phyloP scores from a whole-genome alignment of 2,888 invertebrate species.

The Lepidocyrtoides sp. region DNA sequence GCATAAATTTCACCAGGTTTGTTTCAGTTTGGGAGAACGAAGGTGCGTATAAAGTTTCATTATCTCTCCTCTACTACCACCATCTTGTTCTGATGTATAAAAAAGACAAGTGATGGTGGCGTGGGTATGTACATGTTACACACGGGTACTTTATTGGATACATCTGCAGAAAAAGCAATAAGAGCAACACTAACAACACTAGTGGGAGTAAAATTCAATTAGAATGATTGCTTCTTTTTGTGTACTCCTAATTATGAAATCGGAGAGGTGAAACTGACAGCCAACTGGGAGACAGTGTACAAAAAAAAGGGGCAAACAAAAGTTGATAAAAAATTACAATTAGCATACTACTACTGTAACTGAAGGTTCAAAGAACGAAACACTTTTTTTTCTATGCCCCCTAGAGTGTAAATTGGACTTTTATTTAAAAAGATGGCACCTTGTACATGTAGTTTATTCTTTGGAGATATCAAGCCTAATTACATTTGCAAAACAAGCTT shows the following conservation, averaged over 20 bases:
- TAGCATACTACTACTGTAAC: background rate
- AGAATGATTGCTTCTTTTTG: constrained; percentile 59
- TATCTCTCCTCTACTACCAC: background rate
- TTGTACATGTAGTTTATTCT: no score
- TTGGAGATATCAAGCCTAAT: no score
- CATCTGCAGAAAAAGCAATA: background rate
- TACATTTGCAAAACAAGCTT: no score
- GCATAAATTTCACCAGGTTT: no score
- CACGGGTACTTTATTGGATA: no score
- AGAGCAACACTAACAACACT: background rate
- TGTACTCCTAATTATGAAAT: constrained; percentile 34
- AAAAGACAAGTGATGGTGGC: no score
- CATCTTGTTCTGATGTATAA: background rate
- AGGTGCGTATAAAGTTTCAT: background rate
- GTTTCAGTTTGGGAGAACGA: no score
- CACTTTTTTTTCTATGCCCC: no score
- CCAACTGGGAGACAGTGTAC: no score
- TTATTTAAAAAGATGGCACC: no score
- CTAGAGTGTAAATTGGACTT: background rate
- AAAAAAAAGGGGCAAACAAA: background rate
- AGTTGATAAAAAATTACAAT: constrained; percentile 25
- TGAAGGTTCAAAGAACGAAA: background rate
- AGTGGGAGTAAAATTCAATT: constrained; percentile 57
- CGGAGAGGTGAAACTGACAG: no score
- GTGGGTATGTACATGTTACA: no score